A percentile compares a stretch with the other conserved stretches of the same genome.
Evolutionary conservation across 2,113 vertebrate species (phyloP).

Genomic region (Catharus minimus): DNA sequence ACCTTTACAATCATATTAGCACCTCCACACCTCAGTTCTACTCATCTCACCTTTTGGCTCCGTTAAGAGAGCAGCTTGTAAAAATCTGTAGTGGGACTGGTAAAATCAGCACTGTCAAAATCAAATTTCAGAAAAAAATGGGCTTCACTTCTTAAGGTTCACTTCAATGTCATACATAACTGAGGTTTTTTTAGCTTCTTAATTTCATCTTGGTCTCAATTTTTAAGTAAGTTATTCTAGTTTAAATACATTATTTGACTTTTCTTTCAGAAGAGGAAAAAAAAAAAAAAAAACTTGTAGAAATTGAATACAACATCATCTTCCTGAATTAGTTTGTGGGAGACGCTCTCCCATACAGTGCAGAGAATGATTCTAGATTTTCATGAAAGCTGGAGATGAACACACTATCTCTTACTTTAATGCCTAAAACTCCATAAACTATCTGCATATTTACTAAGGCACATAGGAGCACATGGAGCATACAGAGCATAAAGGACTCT

Average conservation of each 20-base stretch:
- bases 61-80: background rate
- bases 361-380: background rate
- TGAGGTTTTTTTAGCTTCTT: background rate
- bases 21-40: conserved; percentile 22
- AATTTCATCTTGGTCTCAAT: background rate
- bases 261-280: background rate
- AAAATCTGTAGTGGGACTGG: background rate
- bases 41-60: conserved; percentile 34
- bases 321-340: background rate
- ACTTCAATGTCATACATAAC: background rate
- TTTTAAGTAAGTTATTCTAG: background rate
- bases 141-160: background rate
- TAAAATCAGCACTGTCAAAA: background rate
- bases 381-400: background rate
- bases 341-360: background rate
- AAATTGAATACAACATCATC: background rate
- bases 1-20: conserved; percentile 40
- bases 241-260: background rate
- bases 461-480: background rate
- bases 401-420: background rate
- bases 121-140: background rate
- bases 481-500: background rate
- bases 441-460: background rate
- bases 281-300: background rate
- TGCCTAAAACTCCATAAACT: background rate